Evolutionary conservation across 2,113 vertebrate species (phyloP), one percentile per base, ranked within the genome.

Genomic region (Eulemur rufifrons): DNA sequence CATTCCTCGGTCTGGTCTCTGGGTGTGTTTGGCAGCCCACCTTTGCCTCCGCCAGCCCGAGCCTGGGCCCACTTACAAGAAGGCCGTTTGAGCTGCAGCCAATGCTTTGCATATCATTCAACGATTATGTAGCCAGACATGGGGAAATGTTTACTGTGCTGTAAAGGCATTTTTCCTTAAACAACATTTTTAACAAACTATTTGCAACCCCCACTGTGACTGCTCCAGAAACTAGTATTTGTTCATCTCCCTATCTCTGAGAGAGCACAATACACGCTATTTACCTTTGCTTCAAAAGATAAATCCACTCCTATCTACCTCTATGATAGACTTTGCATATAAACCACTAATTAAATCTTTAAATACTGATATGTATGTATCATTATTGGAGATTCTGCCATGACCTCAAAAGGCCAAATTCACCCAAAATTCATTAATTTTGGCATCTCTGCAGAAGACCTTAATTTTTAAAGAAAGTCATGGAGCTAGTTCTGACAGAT

Each of bases 401-500:
- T 83, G 89, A 74, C 45, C 6, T 83, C 94, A 52, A 52, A 12
- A 76, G 52, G 8, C 64, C 59, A 97, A 93, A 97, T 74, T 1
- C 6, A 95, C 50, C 29, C 56, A 54, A 82, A 32, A 61, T 52
- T 64, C 47, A 92, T 88, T 95, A 90, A 39, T 64, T 50, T 81
- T 85, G 50, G 0, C 15, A 96, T 82, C n/a, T 95, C 69, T 8
- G 10, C 83, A 71, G 15, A 94, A 83, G 10, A 96, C 52, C 59
- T 61, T 97, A 0, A 84, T 96, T 96, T 78, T 34, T 32, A 7
- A 88, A 82, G 52, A 73, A 89, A 68, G 68, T 69, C 23, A 0
- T 81, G 9, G 21, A 52, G 92, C n/a, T 68, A 8, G 78, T 97
- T 97, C 71, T 32, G 47, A 97, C 82, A 96, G 83, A 25, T 14